Base-by-base conservation (phyloP, 2,888 invertebrate genomes). In the Eristalis pertinax region DNA sequence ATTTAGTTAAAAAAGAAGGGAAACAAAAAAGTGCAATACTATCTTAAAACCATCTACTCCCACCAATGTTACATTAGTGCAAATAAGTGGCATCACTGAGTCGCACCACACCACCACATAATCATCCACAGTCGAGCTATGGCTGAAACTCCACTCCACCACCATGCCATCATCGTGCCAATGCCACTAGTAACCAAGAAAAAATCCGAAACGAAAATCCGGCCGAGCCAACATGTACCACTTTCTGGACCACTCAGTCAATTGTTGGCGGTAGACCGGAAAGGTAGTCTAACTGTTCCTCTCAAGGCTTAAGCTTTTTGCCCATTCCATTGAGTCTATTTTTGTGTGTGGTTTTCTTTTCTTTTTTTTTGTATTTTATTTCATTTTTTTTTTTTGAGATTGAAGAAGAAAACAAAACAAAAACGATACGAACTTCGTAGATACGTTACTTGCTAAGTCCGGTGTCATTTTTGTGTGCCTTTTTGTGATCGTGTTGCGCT, bases 231-330 rank as follows among this genome's bases (percentile, higher is more conserved):
- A 38, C 86, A 77, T 87, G 84, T 87, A 87, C 87, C 84, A 87
- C 87, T 84, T 84, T 81, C 73, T 88, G 88, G 88, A 84, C 88
- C 88, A 88, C 80, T 88, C 88, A 88, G 88, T 88, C 88, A 88
- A 77, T 88, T 81, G 88, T 78, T 84, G 70, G 84, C 88, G 84
- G 88, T 88, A 74, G 84, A 77, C 65, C 84, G 80, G 77, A 74
- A 80, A 84, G 84, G 88, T 75, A 72, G 73, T 74, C 72, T 75
- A 75, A 86, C 64, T 77, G 50, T 78, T 58, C 43, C 50, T 58
- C 65, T 43, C 5, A 73, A 60, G 10, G 32, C 29, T 74, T 22
- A 22, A 60, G 26, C 62, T 63, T 41, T 19, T 68, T 29, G 15
- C 32, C 8, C 32, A 72, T 32, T 70, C 38, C 62, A 56, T 56